phyloP scores from a whole-genome alignment of 64 coral and sea anemone species.

The Dendrophyllia cribrosa region DNA sequence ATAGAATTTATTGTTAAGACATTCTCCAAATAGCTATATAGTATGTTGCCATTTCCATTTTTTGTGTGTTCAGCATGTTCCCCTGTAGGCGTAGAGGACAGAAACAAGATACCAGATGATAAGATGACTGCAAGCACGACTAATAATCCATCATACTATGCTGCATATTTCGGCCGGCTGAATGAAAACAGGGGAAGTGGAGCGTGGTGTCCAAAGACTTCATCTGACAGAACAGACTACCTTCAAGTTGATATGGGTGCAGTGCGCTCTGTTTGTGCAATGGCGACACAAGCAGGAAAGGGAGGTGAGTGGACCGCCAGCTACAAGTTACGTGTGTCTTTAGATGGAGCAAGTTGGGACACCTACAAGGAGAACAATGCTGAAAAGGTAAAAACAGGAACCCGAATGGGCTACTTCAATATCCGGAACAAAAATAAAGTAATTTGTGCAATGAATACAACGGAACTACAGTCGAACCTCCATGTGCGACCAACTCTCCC shows the following conservation, averaged over 20 bases:
- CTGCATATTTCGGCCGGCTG: neutral
- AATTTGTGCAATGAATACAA: no score
- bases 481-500: no score
- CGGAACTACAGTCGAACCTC: no score
- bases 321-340: neutral
- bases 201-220: neutral
- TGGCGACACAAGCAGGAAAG: neutral
- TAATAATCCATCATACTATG: neutral
- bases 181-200: neutral
- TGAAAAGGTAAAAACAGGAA: neutral
- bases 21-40: no score
- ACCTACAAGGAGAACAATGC: neutral
- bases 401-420: no score
- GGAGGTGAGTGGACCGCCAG: neutral
- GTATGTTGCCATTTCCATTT: no score
- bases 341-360: neutral
- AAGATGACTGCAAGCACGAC: neutral
- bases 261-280: neutral
- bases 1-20: no score
- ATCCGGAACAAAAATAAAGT: no score
- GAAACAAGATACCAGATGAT: neutral
- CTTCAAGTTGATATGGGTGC: neutral
- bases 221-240: neutral
- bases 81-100: neutral
- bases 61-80: neutral